phyloP scores from a whole-genome alignment of 2,888 invertebrate genomes.

The Euphydryas editha region DNA sequence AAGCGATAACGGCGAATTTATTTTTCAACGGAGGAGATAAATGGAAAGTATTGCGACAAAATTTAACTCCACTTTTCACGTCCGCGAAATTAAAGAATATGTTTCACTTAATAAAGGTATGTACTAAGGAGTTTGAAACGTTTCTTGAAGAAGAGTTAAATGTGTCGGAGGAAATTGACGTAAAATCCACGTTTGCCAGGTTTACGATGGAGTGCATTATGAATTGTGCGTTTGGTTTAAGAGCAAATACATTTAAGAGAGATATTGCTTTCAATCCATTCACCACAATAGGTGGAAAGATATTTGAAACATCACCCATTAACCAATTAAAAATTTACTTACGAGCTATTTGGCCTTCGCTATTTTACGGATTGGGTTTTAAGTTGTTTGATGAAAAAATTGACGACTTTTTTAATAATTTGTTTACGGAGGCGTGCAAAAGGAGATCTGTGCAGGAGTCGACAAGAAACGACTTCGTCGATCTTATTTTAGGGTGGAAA shows the following conservation, averaged over 20 bases:
- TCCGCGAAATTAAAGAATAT: conserved; percentile 68
- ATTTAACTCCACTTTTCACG: conserved; percentile 63
- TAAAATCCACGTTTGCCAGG: conserved; percentile 50
- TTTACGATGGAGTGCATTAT: conserved; percentile 65
- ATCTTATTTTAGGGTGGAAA: conserved; percentile 56
- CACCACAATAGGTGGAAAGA: conserved; percentile 48
- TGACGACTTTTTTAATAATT: conserved; percentile 51
- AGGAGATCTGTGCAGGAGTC: conserved; percentile 52
- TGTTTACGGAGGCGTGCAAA: conserved; percentile 53
- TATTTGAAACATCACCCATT: conserved; percentile 50
- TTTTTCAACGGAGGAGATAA: conserved; percentile 60
- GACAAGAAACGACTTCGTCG: conserved; percentile 60
- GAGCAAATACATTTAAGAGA: conserved; percentile 55
- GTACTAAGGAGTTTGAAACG: conserved; percentile 52
- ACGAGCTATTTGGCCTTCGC: conserved; percentile 58
- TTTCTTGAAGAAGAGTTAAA: conserved; percentile 49
- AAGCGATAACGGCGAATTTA: conserved; percentile 53
- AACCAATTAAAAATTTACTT: conserved; percentile 50
- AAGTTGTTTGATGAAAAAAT: conserved; percentile 49
- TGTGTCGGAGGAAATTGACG: conserved; percentile 47
- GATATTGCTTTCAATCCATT: conserved; percentile 52
- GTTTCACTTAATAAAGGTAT: conserved; percentile 62
- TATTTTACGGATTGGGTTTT: conserved; percentile 60
- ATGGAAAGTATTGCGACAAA: conserved; percentile 67
- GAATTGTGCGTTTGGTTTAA: conserved; percentile 62